Evolutionary conservation across 2,113 vertebrate species (phyloP).

Genomic region (Macaca nemestrina): DNA sequence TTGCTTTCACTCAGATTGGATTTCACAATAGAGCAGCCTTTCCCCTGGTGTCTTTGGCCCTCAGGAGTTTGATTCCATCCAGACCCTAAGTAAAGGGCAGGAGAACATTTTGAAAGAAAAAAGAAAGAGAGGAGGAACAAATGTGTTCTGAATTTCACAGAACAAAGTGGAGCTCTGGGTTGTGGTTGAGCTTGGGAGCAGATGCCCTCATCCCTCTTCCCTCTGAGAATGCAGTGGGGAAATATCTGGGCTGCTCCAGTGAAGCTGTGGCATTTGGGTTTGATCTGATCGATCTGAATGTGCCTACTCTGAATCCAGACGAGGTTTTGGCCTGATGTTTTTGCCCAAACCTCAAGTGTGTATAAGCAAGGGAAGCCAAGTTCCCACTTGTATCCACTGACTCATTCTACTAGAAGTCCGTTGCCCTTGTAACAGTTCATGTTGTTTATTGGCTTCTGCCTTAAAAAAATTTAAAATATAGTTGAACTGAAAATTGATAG

Average conservation of each 20-base stretch:
- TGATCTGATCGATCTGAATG: conserved; percentile 36
- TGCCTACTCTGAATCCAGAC: conserved; percentile 35
- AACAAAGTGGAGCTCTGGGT: conserved; percentile 55
- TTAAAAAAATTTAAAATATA: conserved; percentile 49
- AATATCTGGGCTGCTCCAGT: conserved; percentile 42
- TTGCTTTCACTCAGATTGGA: conserved; percentile 3
- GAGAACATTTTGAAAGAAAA: neutral
- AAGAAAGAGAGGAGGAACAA: neutral
- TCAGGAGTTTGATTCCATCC: conserved; percentile 32
- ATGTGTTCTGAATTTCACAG: conserved; percentile 69
- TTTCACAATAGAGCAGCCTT: conserved; percentile 54
- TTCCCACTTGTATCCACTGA: conserved; percentile 37
- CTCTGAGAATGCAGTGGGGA: conserved; percentile 46
- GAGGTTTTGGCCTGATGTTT: neutral
- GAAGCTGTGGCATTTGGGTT: conserved; percentile 55
- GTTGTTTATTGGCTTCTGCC: neutral
- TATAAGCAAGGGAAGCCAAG: neutral
- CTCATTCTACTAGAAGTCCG: neutral
- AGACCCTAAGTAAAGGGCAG: conserved; percentile 45
- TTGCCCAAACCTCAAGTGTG: neutral
- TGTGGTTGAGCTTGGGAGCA: conserved; percentile 33
- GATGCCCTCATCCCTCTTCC: neutral
- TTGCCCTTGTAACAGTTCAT: neutral
- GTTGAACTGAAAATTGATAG: conserved; percentile 57
- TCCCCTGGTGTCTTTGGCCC: neutral